Evolutionary conservation across 1,140 invertebrate species (phyloP).

Genomic region (Diabrotica undecimpunctata): DNA sequence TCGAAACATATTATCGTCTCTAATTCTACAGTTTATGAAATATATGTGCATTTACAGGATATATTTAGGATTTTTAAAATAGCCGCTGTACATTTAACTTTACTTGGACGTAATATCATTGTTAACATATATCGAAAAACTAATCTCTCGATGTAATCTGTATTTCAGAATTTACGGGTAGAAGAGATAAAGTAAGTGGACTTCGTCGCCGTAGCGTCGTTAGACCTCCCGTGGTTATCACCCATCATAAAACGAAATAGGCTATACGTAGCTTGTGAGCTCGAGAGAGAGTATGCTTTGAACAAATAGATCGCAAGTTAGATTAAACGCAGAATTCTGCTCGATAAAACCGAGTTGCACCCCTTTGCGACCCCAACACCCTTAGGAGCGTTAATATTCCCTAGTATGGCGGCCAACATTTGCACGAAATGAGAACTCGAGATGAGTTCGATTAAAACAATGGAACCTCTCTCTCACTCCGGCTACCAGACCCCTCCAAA

Average conservation of each 20-base stretch:
- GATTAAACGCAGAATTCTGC: conserved; percentile 46
- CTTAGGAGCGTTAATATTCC: conserved; percentile 46
- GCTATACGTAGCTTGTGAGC: background rate
- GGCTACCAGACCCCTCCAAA: conserved; percentile 25
- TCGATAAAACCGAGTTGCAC: conserved; percentile 40
- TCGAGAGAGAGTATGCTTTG: conserved; percentile 42
- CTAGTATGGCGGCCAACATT: conserved; percentile 43
- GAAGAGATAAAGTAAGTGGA: background rate
- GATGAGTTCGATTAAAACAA: conserved; percentile 49
- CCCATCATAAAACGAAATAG: background rate
- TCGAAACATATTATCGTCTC: no score
- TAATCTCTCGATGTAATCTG: no score
- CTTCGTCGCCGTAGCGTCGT: background rate
- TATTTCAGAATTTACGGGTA: no score
- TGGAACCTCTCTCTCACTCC: conserved; percentile 33
- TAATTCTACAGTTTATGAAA: no score
- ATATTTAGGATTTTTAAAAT: no score
- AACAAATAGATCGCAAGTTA: conserved; percentile 47
- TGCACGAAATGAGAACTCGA: conserved; percentile 47
- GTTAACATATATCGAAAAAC: no score
- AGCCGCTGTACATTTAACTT: no score
- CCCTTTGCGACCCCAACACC: conserved; percentile 36
- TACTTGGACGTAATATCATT: no score
- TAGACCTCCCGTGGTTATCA: background rate
- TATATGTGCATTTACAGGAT: no score